Evolutionary conservation across 2,888 invertebrate genomes (phyloP), one percentile per base, ranked within the genome.

Genomic region (Pilophorus perplexus): DNA sequence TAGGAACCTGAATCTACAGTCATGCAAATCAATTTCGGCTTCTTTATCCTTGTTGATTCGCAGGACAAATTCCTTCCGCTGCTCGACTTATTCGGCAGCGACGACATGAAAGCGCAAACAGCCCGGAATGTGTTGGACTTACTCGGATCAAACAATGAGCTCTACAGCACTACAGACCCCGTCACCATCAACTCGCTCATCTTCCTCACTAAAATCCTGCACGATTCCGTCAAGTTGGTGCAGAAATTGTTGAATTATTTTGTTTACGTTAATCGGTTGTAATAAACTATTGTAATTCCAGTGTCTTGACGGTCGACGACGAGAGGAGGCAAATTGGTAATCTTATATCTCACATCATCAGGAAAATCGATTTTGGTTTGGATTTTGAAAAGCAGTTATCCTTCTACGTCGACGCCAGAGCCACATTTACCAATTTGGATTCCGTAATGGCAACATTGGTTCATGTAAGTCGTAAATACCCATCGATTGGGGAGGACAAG

Each of bases 331-430:
- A 89, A 76, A 91, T 94, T 70, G 88, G 92, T 3, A 84, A 86
- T 70, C 80, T 95, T 57, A 88, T 97, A 69, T 89, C 87, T 71
- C 84, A 84, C 71, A 88, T 92, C 69, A 84, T 96, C 16, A 83
- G 86, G 72, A 84, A 86, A 67, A 89, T 97, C 4, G 83, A 87
- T 70, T 93, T 89, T 76, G 90, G 89, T 6, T 81, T 85, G 12
- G 93, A 96, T 77, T 86, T 92, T 75, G 96, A 97, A 75, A 89
- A 90, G 73, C 93, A 94, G 76, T 80, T 99, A 8, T 87, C 87
- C 75, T 97, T 96, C 80, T 96, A 92, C 77, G 96, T 93, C 1
- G 94, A 96, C 76, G 89, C 93, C 12, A 83, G 98, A 71, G 88
- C 90, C 4, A 84, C 89, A 0, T 96, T 97, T 78, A 88, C 90